Evolutionary conservation across 2,113 vertebrate species (phyloP).

Genomic region (Psilopsiagon aurifrons): DNA sequence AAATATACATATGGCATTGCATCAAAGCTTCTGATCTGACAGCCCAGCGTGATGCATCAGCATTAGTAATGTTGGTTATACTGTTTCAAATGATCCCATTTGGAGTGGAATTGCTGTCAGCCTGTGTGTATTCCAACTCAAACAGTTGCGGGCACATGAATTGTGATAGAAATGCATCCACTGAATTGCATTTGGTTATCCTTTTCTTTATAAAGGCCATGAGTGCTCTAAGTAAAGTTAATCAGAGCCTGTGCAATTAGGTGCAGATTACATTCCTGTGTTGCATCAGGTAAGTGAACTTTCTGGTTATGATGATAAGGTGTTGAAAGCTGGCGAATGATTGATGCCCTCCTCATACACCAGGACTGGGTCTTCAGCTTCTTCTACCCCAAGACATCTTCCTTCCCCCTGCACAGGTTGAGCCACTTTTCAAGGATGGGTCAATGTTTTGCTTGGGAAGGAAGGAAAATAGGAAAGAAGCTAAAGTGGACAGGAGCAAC

Average conservation of each 20-base stretch:
- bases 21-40: conserved; percentile 37
- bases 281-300: not conserved
- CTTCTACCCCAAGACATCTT: not conserved
- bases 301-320: not conserved
- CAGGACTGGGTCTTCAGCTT: not conserved
- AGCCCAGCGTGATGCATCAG: conserved; percentile 51
- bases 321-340: not conserved
- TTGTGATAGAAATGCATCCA: not conserved
- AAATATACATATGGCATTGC: not conserved
- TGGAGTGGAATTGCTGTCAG: not conserved
- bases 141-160: conserved; percentile 34
- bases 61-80: not conserved
- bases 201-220: not conserved
- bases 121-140: not conserved
- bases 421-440: not conserved
- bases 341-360: not conserved
- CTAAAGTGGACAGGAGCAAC: not conserved
- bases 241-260: not conserved
- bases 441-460: not conserved
- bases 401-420: not conserved
- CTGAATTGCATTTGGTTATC: not conserved
- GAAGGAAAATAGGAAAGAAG: not conserved
- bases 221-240: not conserved
- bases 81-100: not conserved
- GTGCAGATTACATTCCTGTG: not conserved